Percentiles rank a stretch among this genome's conserved stretches.
These are phyloP conservation scores for Laticauda colubrina DNA, from an alignment of 2,113 vertebrate species.

Conservation along the genomic window DNA sequence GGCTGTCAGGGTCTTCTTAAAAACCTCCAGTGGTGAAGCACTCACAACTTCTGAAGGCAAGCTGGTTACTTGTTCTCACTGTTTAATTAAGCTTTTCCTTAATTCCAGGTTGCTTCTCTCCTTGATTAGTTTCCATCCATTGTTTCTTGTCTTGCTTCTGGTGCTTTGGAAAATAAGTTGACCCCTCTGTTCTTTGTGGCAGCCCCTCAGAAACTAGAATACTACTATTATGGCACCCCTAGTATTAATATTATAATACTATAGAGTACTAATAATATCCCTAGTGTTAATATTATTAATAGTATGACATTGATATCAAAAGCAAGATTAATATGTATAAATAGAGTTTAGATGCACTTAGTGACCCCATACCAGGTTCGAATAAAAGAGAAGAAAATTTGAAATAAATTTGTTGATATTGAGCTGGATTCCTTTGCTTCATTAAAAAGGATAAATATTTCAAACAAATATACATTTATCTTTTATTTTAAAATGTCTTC, in stretches of 20 bases:
- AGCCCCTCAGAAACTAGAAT: too few species aligned
- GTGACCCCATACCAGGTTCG: neutral
- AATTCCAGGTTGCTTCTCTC: neutral
- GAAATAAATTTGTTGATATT: conserved; percentile 1
- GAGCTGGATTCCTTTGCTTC: neutral
- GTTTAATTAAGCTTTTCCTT: neutral
- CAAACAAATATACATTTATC: neutral
- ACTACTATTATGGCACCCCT: neutral
- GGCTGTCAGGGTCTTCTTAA: neutral
- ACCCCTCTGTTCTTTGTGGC: too few species aligned
- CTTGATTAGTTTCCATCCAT: neutral
- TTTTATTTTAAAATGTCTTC: neutral
- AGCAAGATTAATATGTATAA: neutral
- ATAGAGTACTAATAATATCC: neutral
- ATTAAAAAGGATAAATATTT: neutral
- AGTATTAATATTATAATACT: neutral
- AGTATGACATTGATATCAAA: neutral
- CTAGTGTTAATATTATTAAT: neutral
- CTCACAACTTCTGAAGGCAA: neutral
- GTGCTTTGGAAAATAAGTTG: too few species aligned
- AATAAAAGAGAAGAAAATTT: neutral
- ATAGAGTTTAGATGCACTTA: neutral
- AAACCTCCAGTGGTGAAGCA: neutral
- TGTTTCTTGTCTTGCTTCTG: neutral
- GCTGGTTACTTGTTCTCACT: neutral